phyloP scores from a whole-genome alignment of 2,888 invertebrate genomes.

The Rhopalosiphum nymphaeae region DNA sequence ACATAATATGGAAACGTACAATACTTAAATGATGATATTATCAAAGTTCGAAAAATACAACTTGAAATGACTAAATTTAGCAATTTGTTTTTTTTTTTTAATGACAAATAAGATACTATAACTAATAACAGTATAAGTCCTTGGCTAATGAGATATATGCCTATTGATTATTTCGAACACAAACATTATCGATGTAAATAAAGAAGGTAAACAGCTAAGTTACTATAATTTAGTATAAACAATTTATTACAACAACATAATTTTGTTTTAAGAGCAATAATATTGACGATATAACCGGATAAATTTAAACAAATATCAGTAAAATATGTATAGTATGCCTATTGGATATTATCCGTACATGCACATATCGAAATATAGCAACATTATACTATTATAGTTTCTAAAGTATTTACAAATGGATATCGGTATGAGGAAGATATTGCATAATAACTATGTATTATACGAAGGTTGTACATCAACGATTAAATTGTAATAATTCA shows the following conservation, averaged over 20 bases:
- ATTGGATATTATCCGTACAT: background rate
- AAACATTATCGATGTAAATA: background rate
- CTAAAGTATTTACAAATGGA: background rate
- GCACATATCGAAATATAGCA: background rate
- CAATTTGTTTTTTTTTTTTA: background rate
- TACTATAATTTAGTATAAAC: background rate
- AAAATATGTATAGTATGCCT: background rate
- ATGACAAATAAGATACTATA: background rate
- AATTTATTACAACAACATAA: background rate
- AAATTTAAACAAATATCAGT: conserved; percentile 19
- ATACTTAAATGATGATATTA: background rate
- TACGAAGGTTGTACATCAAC: background rate
- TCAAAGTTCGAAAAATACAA: background rate
- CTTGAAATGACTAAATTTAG: background rate
- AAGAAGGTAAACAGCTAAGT: conserved; percentile 46
- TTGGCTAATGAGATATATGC: background rate
- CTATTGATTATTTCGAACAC: background rate
- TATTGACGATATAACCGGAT: background rate
- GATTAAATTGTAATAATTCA: background rate
- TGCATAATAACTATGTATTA: background rate
- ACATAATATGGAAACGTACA: background rate
- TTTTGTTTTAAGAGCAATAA: background rate
- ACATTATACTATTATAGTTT: background rate
- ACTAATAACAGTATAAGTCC: background rate
- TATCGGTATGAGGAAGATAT: conserved; percentile 44